Evolutionary conservation across 2,113 vertebrate genomes (phyloP).

Genomic region (Lynx canadensis): DNA sequence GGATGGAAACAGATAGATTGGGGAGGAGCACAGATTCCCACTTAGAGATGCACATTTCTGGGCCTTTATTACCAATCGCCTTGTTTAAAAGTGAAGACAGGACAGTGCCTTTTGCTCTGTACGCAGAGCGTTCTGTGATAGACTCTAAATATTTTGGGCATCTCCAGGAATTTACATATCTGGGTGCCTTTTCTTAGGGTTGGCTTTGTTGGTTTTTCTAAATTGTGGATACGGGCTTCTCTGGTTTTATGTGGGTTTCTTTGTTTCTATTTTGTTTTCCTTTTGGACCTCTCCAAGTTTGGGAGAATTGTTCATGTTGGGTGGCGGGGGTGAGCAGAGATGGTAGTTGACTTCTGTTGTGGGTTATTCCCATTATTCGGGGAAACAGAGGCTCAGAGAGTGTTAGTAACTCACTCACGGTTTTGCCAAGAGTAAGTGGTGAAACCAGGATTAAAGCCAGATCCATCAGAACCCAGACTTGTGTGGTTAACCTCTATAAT

Average conservation of each 20-base stretch:
- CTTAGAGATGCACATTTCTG: background rate
- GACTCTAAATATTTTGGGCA: background rate
- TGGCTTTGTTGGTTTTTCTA: background rate
- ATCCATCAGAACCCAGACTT: background rate
- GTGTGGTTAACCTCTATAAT: background rate
- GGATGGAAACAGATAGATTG: background rate
- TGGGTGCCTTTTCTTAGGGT: background rate
- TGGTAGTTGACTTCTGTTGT: background rate
- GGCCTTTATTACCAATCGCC: background rate
- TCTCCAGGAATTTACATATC: background rate
- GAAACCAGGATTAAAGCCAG: background rate
- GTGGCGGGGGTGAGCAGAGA: background rate
- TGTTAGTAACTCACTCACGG: background rate
- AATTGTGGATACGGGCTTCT: background rate
- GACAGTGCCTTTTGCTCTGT: background rate
- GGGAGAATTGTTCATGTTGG: background rate
- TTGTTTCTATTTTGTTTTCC: constrained; percentile 38
- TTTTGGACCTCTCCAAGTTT: constrained; percentile 50
- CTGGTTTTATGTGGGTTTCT: background rate
- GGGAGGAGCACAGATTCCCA: background rate
- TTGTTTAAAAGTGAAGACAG: background rate
- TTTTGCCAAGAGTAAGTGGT: background rate
- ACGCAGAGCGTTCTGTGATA: background rate
- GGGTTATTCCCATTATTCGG: background rate
- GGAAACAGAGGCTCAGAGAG: background rate